Conservation (phyloP, 2,888 invertebrate species). For the Nephrotoma flavescens region DNA sequence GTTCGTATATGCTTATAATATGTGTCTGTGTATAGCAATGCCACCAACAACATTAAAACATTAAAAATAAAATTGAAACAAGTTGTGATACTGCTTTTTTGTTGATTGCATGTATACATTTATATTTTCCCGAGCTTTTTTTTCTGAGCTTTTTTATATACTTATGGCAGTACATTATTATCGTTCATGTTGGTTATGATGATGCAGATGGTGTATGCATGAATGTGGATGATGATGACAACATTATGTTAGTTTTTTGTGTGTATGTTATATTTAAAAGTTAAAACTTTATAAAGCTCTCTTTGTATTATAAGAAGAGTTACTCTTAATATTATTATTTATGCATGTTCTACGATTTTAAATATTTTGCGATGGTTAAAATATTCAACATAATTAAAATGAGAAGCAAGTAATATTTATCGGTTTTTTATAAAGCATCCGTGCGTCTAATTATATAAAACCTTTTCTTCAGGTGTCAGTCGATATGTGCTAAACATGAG, state of each 20-base stretch:
- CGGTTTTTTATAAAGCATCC: too few species aligned
- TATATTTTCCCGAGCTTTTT: background rate
- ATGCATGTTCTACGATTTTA: background rate
- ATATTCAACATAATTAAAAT: too few species aligned
- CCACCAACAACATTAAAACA: background rate
- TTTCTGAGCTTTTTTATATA: background rate
- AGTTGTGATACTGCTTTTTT: background rate
- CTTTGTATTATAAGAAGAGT: background rate
- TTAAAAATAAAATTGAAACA: background rate
- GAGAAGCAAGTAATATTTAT: too few species aligned
- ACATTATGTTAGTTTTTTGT: background rate
- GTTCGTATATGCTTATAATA: background rate
- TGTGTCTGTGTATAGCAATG: background rate
- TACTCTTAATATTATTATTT: background rate
- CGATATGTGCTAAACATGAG: too few species aligned
- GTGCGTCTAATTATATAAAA: too few species aligned
- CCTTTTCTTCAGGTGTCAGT: too few species aligned
- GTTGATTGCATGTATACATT: background rate
- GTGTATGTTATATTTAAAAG: background rate
- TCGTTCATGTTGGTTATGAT: background rate
- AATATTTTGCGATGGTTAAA: too few species aligned
- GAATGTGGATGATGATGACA: background rate
- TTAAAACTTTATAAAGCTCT: background rate
- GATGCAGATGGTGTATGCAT: background rate
- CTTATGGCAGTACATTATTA: background rate